Percentiles rank a stretch among this genome's conserved stretches.
phyloP scores from a whole-genome alignment of 2,797 vertebrate genomes.

The Clarias laeviceps region DNA sequence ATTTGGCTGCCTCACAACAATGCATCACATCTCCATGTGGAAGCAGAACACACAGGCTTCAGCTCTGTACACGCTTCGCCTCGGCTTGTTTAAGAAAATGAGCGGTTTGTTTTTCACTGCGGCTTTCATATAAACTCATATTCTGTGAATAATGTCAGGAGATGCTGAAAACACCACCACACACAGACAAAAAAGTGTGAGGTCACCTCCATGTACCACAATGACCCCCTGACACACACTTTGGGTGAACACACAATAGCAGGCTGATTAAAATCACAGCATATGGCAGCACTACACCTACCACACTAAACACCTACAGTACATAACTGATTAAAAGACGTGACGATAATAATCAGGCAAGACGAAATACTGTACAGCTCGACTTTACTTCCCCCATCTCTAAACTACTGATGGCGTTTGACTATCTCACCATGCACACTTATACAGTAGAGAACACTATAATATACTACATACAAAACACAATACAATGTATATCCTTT shows the following conservation, averaged over 20 bases:
- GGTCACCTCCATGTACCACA: neutral
- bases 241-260: neutral
- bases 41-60: conserved; percentile 14
- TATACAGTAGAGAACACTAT: neutral
- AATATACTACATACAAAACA: too few relatives aligned
- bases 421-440: neutral
- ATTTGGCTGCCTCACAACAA: conserved; percentile 25
- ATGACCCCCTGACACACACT: neutral
- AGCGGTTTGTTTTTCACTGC: conserved; percentile 18
- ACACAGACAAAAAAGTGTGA: neutral
- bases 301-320: neutral
- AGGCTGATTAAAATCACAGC: neutral
- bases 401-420: neutral
- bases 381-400: neutral
- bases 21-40: conserved; percentile 6
- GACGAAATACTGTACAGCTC: neutral
- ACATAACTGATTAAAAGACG: neutral
- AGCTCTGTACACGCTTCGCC: neutral
- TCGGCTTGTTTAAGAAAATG: conserved; percentile 6
- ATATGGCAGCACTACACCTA: neutral
- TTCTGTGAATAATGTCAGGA: neutral
- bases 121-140: neutral
- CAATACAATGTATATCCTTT: too few relatives aligned
- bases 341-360: neutral
- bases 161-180: neutral